Base-by-base conservation (phyloP, 2,888 invertebrate genomes). In the Anagyrus pseudococci region DNA sequence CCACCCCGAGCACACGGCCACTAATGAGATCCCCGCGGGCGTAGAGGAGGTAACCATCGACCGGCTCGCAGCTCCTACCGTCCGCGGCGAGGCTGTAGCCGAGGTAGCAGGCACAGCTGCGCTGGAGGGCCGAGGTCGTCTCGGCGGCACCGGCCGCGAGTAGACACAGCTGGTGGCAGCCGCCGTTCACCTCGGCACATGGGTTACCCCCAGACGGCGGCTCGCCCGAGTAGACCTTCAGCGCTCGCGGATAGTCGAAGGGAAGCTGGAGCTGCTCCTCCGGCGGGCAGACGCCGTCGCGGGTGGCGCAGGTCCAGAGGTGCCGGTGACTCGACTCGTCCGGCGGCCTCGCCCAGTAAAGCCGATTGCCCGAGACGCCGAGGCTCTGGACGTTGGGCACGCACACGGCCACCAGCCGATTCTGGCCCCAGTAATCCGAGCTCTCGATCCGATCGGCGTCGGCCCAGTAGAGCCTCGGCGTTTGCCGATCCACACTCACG, bases 391-490 rank as follows among this genome's bases (percentile, higher is more conserved):
- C 25, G 3, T 29, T n/a, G 0, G 53, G 13, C 0, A 43, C 10
- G 0, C 19, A 19, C 3, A 26, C 20, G 1, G 54, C 57, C 4
- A 40, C 37, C 1, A 13, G 8, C 1, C 44, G 54, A 7, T 57
- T 23, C 3, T 29, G n/a, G 2, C 64, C 64, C 17, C 20, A 15
- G 54, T 64, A 64, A 23, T 64, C 60, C 17, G 53, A 60, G 22
- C 60, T 57, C 4, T 20, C 26, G 26, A 64, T 60, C 6, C 25
- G 48, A 10, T 8, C 37, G 1, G 8, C n/a, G 1, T 60, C 64
- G 10, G 57, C 15, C 57, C 57, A 64, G 50, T 57, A 64, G 3
- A 64, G 26, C 17, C 33, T 41, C 2, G 48, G 55, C 0, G 56
- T 49, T 8, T 54, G 53, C 1, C 22, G n/a, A 7, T 64, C 64